phyloP scores from a whole-genome alignment of 2,888 invertebrate genomes.

The Sphaerophoria taeniata region DNA sequence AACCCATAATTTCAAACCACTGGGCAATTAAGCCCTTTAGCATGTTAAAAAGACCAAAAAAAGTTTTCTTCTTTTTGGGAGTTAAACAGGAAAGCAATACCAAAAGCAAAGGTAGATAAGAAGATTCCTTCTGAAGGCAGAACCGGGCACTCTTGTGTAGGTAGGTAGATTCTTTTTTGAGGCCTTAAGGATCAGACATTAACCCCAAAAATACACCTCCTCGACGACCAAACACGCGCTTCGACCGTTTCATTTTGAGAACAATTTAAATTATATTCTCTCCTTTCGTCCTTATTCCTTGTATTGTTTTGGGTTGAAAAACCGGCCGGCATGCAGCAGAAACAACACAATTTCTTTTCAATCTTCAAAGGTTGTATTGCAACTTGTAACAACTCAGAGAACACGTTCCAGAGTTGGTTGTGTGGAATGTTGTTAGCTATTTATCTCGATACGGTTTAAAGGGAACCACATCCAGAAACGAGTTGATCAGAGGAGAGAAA shows the following conservation, averaged over 20 bases:
- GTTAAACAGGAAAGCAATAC: slow-evolving; percentile 62
- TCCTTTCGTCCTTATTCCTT: slow-evolving; percentile 47
- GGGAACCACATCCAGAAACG: background rate
- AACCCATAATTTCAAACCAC: slow-evolving; percentile 83
- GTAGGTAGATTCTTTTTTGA: slow-evolving; percentile 7
- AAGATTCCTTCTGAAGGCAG: slow-evolving; percentile 44
- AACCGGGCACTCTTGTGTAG: slow-evolving; percentile 28
- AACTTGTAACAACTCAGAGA: slow-evolving; percentile 23
- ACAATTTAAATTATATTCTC: slow-evolving; percentile 65
- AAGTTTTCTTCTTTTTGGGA: slow-evolving; percentile 24
- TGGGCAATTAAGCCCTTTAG: slow-evolving; percentile 83
- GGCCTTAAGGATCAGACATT: slow-evolving; percentile 63
- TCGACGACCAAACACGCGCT: background rate
- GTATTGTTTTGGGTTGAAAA: slow-evolving; percentile 53
- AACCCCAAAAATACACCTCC: slow-evolving; percentile 49
- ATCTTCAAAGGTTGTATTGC: slow-evolving; percentile 3
- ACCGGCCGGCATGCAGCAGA: slow-evolving; percentile 48
- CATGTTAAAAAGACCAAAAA: slow-evolving; percentile 76
- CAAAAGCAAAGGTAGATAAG: slow-evolving; percentile 50
- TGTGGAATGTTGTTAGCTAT: slow-evolving; percentile 70
- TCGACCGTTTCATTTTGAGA: background rate
- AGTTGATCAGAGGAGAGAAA: slow-evolving; percentile 16
- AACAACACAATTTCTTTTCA: slow-evolving; percentile 44
- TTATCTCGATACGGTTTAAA: slow-evolving; percentile 64
- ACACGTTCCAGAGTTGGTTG: slow-evolving; percentile 5